A percentile compares a stretch with the other conserved stretches of the same genome.
These are phyloP conservation scores for Clarias batrachus DNA, from an alignment of 2,113 vertebrate species.

Conservation along the genomic window DNA sequence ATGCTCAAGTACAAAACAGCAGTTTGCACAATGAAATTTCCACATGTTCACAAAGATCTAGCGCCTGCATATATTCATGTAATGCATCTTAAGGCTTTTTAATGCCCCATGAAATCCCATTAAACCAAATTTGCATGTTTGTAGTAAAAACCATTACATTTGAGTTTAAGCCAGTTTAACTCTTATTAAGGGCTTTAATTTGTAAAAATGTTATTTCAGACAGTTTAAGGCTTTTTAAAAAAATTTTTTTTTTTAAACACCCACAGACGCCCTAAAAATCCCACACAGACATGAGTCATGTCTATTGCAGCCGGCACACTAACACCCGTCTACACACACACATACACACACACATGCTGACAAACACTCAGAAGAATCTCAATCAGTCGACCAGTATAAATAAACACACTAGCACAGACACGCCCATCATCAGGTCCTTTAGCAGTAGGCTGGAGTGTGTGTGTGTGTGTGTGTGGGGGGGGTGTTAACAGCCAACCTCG, in stretches of 20 bases:
- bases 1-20: background rate
- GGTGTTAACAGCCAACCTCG: slow-evolving; percentile 31
- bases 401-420: background rate
- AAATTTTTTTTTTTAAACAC: background rate
- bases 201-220: background rate
- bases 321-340: background rate
- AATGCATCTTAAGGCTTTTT: background rate
- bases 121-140: background rate
- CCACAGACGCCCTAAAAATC: background rate
- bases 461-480: slow-evolving; percentile 24
- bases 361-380: background rate
- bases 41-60: background rate
- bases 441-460: slow-evolving; percentile 8
- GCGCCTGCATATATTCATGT: background rate
- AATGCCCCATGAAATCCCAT: background rate
- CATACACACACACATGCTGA: background rate
- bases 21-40: slow-evolving; percentile 21
- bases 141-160: background rate
- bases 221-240: background rate
- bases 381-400: background rate
- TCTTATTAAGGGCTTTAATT: background rate
- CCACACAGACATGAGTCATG: background rate
- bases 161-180: background rate
- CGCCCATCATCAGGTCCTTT: slow-evolving; percentile 30
- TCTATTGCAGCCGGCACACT: background rate